Base-by-base conservation (phyloP, 2,888 invertebrate genomes). In the Cheilosia vernalis region DNA sequence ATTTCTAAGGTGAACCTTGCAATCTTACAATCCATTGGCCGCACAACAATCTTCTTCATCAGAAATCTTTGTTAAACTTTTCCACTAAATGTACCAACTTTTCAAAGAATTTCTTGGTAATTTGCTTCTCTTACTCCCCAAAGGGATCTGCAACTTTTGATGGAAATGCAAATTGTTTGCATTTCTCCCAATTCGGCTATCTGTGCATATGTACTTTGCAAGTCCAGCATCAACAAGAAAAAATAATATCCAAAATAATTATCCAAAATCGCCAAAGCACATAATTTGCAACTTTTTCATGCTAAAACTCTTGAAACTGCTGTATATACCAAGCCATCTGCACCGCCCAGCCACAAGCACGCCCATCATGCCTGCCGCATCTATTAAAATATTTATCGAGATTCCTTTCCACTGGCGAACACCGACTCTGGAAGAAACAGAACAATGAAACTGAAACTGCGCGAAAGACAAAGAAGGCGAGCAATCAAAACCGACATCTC, bases 371-470 rank as follows among this genome's bases (percentile, higher is more conserved):
- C 2, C 17, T 47, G 44, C 63, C 51, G 33, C 30, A 27, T 72
- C 55, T 42, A 13, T 66, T 76, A 60, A 85, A 85, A 74, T 76
- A 74, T 72, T 85, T 85, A 76, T 80, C 74, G 60, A 74, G 74
- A 80, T 80, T 76, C 64, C 56, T 24, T 56, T 13, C 13, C 58
- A 49, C 40, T 60, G 37, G 19, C 30, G n/a, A 51, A 58, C 53
- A 10, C 10, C 24, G 17, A 6, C 44, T 15, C 13, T 27, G 10
- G 1, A 17, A 60, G 5, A 55, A 10, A 44, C 13, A 17, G 9
- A 15, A 37, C 9, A 42, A 40, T 51, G 13, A 9, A 15, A n/a
- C 33, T n/a, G 40, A 37, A 37, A 37, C 37, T 10, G 37, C 13
- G 13, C 19, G 21, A 19, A 13, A 13, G 10, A 47, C 5, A 17